Conservation (phyloP, 2,888 invertebrate genomes). For the Bombylius major region DNA sequence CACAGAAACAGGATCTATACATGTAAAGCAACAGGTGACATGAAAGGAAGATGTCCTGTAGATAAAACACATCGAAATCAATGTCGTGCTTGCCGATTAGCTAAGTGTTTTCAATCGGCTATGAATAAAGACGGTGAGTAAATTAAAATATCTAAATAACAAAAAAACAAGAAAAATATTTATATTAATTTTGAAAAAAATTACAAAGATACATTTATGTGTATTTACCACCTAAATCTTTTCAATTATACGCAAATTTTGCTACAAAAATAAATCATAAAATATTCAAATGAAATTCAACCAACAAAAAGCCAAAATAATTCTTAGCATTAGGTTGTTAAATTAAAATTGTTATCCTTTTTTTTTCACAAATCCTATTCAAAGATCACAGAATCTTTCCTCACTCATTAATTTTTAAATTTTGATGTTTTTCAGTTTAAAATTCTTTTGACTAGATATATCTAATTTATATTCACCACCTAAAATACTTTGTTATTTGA, state of each 20-base stretch:
- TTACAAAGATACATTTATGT: neutral
- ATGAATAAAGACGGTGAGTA: slow-evolving; percentile 97
- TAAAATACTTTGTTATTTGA: no score
- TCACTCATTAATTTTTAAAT: no score
- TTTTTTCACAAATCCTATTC: no score
- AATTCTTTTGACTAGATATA: no score
- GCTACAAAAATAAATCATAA: neutral
- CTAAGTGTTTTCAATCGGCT: slow-evolving; percentile 89
- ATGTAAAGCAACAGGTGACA: slow-evolving; percentile 88
- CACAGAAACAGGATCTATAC: slow-evolving; percentile 92
- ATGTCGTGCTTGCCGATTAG: slow-evolving; percentile 87
- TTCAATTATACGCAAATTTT: no score
- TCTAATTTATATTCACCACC: no score
- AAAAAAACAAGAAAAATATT: neutral
- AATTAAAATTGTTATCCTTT: slow-evolving; percentile 18
- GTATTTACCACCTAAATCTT: no score
- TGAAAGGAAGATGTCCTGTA: slow-evolving; percentile 87
- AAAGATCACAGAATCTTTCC: no score
- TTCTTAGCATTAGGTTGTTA: slow-evolving; percentile 12
- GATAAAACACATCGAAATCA: slow-evolving; percentile 96
- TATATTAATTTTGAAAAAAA: neutral
- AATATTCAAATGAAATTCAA: slow-evolving; percentile 12
- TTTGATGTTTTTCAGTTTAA: no score
- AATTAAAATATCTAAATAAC: slow-evolving; percentile 2
- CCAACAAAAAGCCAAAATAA: slow-evolving; percentile 17